Base-by-base conservation (phyloP, 1,140 invertebrate species). In the Drosophila lini region DNA sequence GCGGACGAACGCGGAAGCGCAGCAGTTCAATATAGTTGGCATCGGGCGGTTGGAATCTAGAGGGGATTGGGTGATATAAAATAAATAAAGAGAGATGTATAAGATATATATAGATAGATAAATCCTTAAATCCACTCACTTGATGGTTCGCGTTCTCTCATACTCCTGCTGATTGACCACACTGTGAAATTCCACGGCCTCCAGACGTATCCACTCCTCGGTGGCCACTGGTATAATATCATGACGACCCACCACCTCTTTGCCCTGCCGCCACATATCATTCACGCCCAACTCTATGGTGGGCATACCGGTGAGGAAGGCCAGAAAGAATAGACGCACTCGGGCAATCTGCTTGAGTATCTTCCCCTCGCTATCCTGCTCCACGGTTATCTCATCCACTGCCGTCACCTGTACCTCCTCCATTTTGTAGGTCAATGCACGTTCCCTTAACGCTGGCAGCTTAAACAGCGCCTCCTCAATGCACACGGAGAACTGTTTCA, bases 211-310 rank as follows among this genome's bases (percentile, higher is more conserved):
- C 99, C 99, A 99, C 93, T 99, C 98, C 93, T 99, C 99, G 0
- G 99, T 99, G 61, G 98, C 97, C 34, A 99, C 98, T 9, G 99
- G 99, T 85, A 99, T 98, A 90, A 99, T 99, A 93, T 99, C 99
- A 92, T 99, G 98, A 16, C 99, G 94, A 1, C 99, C 98, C 0
- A 99, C 99, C 15, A 99, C 98, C 94, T 99, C 99, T 93, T 98
- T 98, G 9, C 99, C 99, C 93, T 99, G 98, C 9, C 99, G 94
- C 91, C 96, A 95, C 94, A 98, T 95, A 92, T 99, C 99, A 93
- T 99, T 99, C 13, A 99, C 95, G 11, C 99, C 99, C 65, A 99
- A 93, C 93, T 99, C 99, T 55, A 99, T 96, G 86, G 97, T 96
- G 4, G 98, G 98, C 96, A 98, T 98, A 59, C 97, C 96, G 90